A percentile compares a stretch with the other conserved stretches of the same genome.
phyloP scores from a whole-genome alignment of 2,888 invertebrate species.

The Trachelus troglodyta region DNA sequence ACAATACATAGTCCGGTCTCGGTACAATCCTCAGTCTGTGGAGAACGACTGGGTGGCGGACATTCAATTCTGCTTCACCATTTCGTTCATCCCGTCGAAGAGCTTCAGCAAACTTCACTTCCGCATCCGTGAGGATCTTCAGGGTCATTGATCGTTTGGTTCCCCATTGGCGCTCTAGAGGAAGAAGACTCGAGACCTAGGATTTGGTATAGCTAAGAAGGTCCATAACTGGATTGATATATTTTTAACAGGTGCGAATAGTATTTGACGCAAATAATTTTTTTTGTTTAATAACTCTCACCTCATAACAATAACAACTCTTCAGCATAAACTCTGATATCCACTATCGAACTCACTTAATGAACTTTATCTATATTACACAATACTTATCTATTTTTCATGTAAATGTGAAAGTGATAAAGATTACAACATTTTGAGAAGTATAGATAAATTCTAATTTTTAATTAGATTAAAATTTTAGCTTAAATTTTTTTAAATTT shows the following conservation, averaged over 20 bases:
- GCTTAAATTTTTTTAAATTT: too few relatives aligned
- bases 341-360: background rate
- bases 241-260: background rate
- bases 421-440: background rate
- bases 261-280: background rate
- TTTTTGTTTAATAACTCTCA: background rate
- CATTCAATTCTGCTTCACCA: background rate
- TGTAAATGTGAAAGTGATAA: too few relatives aligned
- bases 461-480: background rate
- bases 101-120: background rate
- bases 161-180: background rate
- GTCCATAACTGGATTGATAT: background rate
- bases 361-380: background rate
- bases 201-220: background rate
- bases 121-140: background rate
- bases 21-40: conserved; percentile 26
- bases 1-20: conserved; percentile 24
- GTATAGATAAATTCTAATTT: background rate
- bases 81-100: background rate
- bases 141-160: background rate
- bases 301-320: background rate
- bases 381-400: too few relatives aligned
- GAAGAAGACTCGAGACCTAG: background rate
- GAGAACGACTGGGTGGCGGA: conserved; percentile 21
- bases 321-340: background rate